phyloP scores from a whole-genome alignment of 2,113 vertebrate genomes.

The Chrysochloris asiatica region DNA sequence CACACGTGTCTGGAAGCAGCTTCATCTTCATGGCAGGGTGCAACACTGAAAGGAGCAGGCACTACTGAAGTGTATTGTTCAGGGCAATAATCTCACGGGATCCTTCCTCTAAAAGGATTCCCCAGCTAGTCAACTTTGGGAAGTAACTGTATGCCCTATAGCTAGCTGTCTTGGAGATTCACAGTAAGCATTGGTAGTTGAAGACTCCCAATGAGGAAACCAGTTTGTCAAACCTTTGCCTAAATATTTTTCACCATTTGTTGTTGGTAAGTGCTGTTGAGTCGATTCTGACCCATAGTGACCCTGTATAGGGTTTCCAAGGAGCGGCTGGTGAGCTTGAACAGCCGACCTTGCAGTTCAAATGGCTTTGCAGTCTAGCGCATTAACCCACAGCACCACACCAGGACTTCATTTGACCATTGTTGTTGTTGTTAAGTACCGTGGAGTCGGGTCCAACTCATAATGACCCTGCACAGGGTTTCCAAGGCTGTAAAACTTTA shows the following conservation, averaged over 20 bases:
- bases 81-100: not conserved
- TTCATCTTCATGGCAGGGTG: not conserved
- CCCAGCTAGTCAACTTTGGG: not conserved
- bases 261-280: too few relatives aligned
- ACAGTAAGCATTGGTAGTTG: not conserved
- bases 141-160: fast-evolving
- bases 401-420: too few relatives aligned
- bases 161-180: not conserved
- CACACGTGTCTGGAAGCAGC: not conserved
- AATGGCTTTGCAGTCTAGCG: too few relatives aligned
- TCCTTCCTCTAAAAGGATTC: not conserved
- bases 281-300: too few relatives aligned
- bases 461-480: too few relatives aligned
- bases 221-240: not conserved
- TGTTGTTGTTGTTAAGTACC: too few relatives aligned
- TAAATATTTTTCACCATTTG: not conserved
- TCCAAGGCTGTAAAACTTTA: too few relatives aligned
- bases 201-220: not conserved
- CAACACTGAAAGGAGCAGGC: not conserved
- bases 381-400: too few relatives aligned
- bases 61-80: not conserved
- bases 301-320: too few relatives aligned
- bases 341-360: too few relatives aligned
- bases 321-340: too few relatives aligned
- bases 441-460: too few relatives aligned